Evolutionary conservation across 2,797 vertebrate species (phyloP), one percentile per base, ranked within the genome.

Genomic region (Furcifer pardalis): DNA sequence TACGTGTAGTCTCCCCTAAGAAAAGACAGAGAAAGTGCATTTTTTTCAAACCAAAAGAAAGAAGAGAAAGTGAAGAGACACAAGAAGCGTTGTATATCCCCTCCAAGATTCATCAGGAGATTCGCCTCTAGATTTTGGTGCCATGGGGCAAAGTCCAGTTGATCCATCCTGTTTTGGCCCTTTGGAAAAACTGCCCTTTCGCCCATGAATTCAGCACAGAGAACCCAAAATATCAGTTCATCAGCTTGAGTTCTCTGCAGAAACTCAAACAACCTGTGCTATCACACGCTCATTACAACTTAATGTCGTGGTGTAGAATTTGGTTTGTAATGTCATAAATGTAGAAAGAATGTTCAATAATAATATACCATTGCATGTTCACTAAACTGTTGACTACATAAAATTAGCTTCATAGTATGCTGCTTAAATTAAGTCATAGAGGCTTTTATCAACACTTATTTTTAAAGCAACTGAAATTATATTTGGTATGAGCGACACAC

Each of bases 321-420:
- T 80, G n/a, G 30, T 21, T 63, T 35, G 63, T 62, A 46, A 56
- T 56, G 52, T 74, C 37, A 63, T 63, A 30, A 32, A 46, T 37
- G 4, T 68, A 30, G 23, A 60, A 49, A 49, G n/a, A 73, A n/a
- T 52, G 27, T 37, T 73, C 35, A 23, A 23, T 60, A 40, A 79
- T 65, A 65, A 84, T 79, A 72, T 65, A 79, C 44, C 63, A n/a
- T 37, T 79, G 77, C n/a, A 78, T 35, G 3, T 68, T 30, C 37
- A 21, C 17, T 25, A 27, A 7, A 76, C 32, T 17, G 35, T 27
- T 46, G 60, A 17, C 35, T 71, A 5, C 5, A 21, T 0, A 0
- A 35, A 8, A 25, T 0, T 0, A 5, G 21, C 63, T 73, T 63
- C 75, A 60, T 56, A 72, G 69, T 4, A 0, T 2, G 63, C 1